These are phyloP conservation scores for Zhuqinia jingwanae DNA, from an alignment of 2,888 invertebrate species.

Conservation along the genomic window DNA sequence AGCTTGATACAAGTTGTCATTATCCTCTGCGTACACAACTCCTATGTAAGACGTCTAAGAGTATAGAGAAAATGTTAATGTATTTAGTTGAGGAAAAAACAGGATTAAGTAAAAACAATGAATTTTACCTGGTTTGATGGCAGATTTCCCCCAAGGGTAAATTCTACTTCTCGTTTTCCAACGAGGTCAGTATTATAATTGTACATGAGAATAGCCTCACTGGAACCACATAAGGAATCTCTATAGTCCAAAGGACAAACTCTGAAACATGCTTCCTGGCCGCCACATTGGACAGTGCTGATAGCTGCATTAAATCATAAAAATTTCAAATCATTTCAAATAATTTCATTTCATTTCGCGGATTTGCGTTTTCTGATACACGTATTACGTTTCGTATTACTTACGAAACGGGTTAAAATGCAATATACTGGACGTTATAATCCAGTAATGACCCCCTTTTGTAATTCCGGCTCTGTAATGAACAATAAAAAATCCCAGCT, in stretches of 20 bases:
- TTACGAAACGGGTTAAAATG: slow-evolving; percentile 79
- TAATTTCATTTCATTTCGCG: too few relatives aligned
- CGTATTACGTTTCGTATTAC: too few relatives aligned
- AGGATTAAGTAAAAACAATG: too few relatives aligned
- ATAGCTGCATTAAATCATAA: slow-evolving; percentile 72
- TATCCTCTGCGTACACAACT: slow-evolving; percentile 78
- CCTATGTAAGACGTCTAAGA: slow-evolving; percentile 69
- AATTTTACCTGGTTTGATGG: slow-evolving; percentile 54
- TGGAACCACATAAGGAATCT: slow-evolving; percentile 65
- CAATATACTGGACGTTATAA: slow-evolving; percentile 75
- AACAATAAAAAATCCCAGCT: too few relatives aligned
- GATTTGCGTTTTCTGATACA: too few relatives aligned
- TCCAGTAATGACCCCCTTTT: slow-evolving; percentile 76
- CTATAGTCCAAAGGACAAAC: slow-evolving; percentile 74
- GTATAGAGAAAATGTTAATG: neutral
- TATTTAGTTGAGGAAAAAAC: neutral
- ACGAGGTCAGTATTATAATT: slow-evolving; percentile 74
- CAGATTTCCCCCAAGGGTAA: slow-evolving; percentile 77
- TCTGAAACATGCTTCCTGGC: slow-evolving; percentile 77
- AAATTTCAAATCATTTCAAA: neutral
- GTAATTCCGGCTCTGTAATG: slow-evolving; percentile 77
- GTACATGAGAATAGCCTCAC: slow-evolving; percentile 74
- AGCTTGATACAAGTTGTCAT: slow-evolving; percentile 74
- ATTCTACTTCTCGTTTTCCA: slow-evolving; percentile 75
- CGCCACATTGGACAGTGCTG: slow-evolving; percentile 78